Conservation (phyloP, 1,140 invertebrate genomes). For the Heliconius melpomene region DNA sequence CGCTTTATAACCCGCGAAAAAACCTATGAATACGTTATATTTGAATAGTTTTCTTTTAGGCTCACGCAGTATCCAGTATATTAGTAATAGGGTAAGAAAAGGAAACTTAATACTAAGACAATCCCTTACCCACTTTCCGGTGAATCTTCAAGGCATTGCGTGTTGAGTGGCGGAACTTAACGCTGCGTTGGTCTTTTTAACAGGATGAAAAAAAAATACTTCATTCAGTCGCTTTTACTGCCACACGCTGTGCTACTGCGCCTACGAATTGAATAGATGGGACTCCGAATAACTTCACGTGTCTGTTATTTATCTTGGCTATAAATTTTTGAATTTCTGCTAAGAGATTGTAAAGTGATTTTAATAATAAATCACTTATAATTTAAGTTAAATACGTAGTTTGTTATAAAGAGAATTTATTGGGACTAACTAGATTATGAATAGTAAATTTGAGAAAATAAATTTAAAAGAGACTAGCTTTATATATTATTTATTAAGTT, state of each 20-base stretch:
- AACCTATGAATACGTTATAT: neutral
- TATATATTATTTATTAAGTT: neutral
- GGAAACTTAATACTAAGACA: no score
- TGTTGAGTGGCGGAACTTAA: no score
- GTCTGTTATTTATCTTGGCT: no score
- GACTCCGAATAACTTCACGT: constrained; percentile 26
- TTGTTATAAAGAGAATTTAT: neutral
- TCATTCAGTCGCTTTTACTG: neutral
- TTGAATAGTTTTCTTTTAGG: no score
- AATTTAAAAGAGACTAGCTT: neutral
- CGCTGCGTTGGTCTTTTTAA: no score
- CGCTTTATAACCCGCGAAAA: constrained; percentile 29
- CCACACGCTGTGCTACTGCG: neutral
- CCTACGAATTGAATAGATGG: constrained; percentile 20
- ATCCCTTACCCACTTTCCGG: no score
- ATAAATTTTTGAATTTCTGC: neutral
- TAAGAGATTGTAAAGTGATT: neutral
- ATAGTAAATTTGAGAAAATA: constrained; percentile 2
- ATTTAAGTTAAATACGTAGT: neutral
- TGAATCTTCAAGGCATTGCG: no score
- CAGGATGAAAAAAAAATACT: no score
- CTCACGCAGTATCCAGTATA: no score
- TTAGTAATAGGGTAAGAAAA: no score
- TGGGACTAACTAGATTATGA: neutral
- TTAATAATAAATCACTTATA: neutral